A percentile compares a stretch with the other conserved stretches of the same genome.
Conservation (phyloP, 2,888 invertebrate species). For the Polyommatus iphigenia region DNA sequence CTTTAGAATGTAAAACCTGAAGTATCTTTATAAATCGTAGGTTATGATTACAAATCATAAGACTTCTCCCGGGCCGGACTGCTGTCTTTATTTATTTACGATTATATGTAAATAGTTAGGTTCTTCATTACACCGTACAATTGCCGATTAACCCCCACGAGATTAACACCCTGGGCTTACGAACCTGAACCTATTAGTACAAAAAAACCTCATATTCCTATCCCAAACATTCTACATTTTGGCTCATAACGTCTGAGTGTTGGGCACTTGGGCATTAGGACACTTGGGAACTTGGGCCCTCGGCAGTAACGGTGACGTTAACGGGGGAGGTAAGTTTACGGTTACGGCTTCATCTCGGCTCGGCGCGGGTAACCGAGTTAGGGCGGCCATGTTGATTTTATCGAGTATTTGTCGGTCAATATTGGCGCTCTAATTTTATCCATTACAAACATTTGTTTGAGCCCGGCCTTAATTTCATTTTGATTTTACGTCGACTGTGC, state of each 20-base stretch:
- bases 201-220: background rate
- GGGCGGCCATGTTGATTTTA: background rate
- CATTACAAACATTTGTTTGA: constrained; percentile 5
- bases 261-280: background rate
- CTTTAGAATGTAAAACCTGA: background rate
- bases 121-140: too few species aligned
- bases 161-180: too few species aligned
- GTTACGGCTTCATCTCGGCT: background rate
- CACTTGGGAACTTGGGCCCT: too few species aligned
- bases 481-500: background rate
- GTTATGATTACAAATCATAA: too few species aligned
- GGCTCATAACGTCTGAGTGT: background rate
- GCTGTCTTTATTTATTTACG: too few species aligned
- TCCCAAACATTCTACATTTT: background rate
- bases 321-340: background rate
- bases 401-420: constrained; percentile 32
- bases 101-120: too few species aligned
- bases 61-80: too few species aligned
- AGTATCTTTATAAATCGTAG: background rate
- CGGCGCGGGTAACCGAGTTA: constrained; percentile 3
- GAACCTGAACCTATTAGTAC: too few species aligned
- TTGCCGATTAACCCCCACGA: too few species aligned
- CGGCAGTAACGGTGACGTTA: background rate
- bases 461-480: background rate
- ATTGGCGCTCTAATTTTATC: constrained; percentile 25